A percentile compares a stretch with the other conserved stretches of the same genome.
phyloP scores from a whole-genome alignment of 1,140 invertebrate genomes.

The Solenopsis invicta region DNA sequence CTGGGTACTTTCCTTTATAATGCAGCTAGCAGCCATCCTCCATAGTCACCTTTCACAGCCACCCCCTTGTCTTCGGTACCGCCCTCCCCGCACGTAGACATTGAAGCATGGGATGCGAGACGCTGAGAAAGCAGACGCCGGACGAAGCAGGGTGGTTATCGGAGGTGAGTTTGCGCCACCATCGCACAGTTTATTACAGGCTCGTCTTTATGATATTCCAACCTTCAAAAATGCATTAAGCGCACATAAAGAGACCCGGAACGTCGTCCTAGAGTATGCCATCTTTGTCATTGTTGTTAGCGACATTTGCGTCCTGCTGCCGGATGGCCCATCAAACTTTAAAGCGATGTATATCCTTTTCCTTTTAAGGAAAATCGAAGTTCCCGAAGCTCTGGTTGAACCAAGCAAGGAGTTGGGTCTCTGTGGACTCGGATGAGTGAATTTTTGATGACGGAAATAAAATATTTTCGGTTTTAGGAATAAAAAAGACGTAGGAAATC shows the following conservation, averaged over 20 bases:
- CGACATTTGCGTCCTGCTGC: constrained; percentile 4
- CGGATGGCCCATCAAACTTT: constrained; percentile 78
- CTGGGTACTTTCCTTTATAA: constrained; percentile 75
- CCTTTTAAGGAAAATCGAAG: constrained; percentile 69
- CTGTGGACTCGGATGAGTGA: constrained; percentile 14
- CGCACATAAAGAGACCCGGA: constrained; percentile 75
- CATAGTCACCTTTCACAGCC: neutral
- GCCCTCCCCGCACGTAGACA: constrained; percentile 39
- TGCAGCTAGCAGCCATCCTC: constrained; percentile 44
- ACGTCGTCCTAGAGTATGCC: constrained; percentile 60
- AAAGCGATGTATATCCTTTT: constrained; percentile 72
- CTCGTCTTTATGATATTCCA: constrained; percentile 79
- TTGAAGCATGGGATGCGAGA: constrained; percentile 41
- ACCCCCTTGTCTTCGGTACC: constrained; percentile 42
- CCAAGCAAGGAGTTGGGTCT: neutral
- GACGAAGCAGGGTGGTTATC: constrained; percentile 8
- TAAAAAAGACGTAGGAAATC: neutral
- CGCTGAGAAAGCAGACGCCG: constrained; percentile 1
- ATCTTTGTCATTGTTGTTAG: constrained; percentile 39
- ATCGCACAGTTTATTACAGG: constrained; percentile 75
- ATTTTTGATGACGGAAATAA: constrained; percentile 35
- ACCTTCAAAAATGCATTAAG: constrained; percentile 81
- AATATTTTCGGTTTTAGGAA: neutral
- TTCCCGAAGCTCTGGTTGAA: neutral
- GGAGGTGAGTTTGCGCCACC: constrained; percentile 32